These are phyloP conservation scores for Epinephelus moara DNA, from an alignment of 2,113 vertebrate species.

Conservation along the genomic window DNA sequence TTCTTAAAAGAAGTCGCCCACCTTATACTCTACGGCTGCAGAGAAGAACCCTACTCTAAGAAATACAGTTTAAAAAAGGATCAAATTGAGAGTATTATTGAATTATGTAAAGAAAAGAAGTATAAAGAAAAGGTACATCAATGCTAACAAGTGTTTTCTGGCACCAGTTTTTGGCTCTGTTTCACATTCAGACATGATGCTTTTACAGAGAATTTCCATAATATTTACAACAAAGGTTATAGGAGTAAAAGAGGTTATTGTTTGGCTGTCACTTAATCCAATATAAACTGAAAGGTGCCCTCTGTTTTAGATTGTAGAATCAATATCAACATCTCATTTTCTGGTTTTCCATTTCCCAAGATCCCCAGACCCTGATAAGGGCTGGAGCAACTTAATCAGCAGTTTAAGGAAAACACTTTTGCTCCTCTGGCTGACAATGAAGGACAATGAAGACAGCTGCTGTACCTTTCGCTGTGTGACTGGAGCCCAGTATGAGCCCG, in stretches of 20 bases:
- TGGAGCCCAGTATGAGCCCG: constrained; percentile 57
- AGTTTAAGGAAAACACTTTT: constrained; percentile 73
- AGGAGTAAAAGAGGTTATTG: constrained; percentile 33
- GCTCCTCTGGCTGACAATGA: constrained; percentile 72
- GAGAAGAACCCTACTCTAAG: not conserved
- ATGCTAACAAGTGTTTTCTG: not conserved
- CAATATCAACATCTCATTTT: constrained; percentile 75
- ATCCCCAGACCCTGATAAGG: constrained; percentile 57
- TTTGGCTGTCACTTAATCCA: constrained; percentile 40
- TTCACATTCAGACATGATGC: constrained; percentile 10
- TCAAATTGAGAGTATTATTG: not conserved
- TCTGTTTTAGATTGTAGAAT: constrained; percentile 67
- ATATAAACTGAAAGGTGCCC: constrained; percentile 68
- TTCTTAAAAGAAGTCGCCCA: not conserved
- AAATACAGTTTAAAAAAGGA: not conserved
- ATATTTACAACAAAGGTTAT: constrained; percentile 32
- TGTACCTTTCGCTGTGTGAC: constrained; percentile 59
- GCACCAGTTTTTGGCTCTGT: not conserved
- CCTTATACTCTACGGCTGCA: not conserved
- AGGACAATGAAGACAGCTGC: constrained; percentile 71
- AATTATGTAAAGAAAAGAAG: not conserved
- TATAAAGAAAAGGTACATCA: not conserved
- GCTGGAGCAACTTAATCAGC: constrained; percentile 74
- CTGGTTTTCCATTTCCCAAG: constrained; percentile 65
- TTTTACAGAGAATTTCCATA: constrained; percentile 14